phyloP scores from a whole-genome alignment of 2,888 invertebrate genomes.

The Hemicrepidius hirtus region DNA sequence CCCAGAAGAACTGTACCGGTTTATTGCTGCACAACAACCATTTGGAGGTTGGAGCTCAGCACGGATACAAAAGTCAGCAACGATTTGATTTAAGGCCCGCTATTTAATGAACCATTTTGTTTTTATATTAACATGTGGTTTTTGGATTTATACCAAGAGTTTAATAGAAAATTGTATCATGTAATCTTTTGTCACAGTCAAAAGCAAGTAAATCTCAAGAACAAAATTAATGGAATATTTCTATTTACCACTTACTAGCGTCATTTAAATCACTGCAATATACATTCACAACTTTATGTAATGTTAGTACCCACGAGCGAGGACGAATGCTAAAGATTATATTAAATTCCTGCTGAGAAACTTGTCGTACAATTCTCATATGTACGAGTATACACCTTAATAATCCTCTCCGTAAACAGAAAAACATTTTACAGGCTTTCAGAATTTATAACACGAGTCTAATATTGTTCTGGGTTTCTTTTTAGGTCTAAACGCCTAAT shows the following conservation, averaged over 20 bases:
- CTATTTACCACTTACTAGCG: conserved; percentile 6
- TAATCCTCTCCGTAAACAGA: too few species aligned
- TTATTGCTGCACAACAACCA: conserved; percentile 18
- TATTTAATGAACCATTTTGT: not conserved
- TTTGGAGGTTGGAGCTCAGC: not conserved
- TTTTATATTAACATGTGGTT: not conserved
- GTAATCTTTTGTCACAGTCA: not conserved
- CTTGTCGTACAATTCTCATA: conserved; percentile 39
- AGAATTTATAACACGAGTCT: too few species aligned
- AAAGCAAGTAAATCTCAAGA: not conserved
- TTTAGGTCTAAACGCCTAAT: too few species aligned
- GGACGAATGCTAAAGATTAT: conserved; percentile 27
- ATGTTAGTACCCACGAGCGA: conserved; percentile 18
- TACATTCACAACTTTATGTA: conserved; percentile 38
- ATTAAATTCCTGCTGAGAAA: conserved; percentile 41
- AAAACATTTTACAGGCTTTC: too few species aligned
- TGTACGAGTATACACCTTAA: too few species aligned
- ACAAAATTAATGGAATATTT: not conserved
- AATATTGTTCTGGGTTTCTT: too few species aligned
- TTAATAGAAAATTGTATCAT: too few species aligned
- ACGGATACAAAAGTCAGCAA: not conserved
- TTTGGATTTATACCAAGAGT: too few species aligned
- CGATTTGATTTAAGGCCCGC: too few species aligned
- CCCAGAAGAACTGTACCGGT: conserved; percentile 43
- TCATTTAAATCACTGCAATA: conserved; percentile 37